Evolutionary conservation across 2,113 vertebrate genomes (phyloP).

Genomic region (Gasterosteus aculeatus): DNA sequence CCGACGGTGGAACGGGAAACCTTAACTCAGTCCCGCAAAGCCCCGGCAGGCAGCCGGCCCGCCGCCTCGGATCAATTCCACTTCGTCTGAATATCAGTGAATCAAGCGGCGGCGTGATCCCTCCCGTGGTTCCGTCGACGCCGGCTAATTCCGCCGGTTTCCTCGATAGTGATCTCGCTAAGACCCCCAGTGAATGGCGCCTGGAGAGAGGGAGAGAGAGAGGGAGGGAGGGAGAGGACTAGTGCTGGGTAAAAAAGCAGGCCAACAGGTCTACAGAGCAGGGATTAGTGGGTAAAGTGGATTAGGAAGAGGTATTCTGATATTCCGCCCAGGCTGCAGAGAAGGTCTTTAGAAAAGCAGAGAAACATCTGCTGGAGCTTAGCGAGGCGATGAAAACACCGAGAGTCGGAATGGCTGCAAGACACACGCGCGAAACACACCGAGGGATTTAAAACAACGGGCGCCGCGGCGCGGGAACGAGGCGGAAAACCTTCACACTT

Average conservation of each 20-base stretch:
- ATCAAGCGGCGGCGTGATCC: constrained; percentile 69
- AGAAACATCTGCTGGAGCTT: constrained; percentile 81
- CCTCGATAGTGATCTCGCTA: constrained; percentile 77
- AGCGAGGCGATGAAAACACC: constrained; percentile 72
- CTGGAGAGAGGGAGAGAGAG: constrained; percentile 27
- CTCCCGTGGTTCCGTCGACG: constrained; percentile 54
- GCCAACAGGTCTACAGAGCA: constrained; percentile 77
- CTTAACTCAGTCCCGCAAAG: constrained; percentile 69
- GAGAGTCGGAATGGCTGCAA: constrained; percentile 61
- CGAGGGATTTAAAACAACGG: constrained; percentile 61
- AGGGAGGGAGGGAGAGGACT: constrained; percentile 45
- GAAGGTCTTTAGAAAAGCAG: constrained; percentile 79
- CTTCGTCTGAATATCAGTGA: constrained; percentile 77
- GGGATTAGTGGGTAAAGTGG: constrained; percentile 81
- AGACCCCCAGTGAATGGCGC: constrained; percentile 70
- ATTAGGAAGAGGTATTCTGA: constrained; percentile 79
- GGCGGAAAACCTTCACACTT: constrained; percentile 44
- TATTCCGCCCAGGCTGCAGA: constrained; percentile 76
- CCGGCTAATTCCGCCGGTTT: constrained; percentile 70
- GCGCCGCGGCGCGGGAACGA: constrained; percentile 38
- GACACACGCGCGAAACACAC: constrained; percentile 57
- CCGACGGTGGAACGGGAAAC: constrained; percentile 59
- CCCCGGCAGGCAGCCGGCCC: constrained; percentile 57
- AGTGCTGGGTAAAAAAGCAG: constrained; percentile 65
- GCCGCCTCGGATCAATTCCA: constrained; percentile 72